These are phyloP conservation scores for Corythoichthys haematopterus DNA, from an alignment of 2,113 vertebrate genomes.

Conservation along the genomic window DNA sequence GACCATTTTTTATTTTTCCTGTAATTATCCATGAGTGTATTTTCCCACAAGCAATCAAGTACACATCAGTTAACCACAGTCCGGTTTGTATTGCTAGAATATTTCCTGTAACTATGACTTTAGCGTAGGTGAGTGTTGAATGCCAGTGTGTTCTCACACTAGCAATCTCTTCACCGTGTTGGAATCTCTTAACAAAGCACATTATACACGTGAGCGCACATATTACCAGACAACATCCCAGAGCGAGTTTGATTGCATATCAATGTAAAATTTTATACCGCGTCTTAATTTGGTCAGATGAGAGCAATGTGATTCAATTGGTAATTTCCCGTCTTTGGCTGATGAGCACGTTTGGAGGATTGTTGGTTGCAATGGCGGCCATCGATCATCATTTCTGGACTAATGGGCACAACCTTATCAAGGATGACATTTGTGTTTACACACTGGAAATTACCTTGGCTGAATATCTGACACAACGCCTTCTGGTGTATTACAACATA, in stretches of 20 bases:
- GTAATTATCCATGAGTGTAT: too few relatives aligned
- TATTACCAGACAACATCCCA: conserved; percentile 19
- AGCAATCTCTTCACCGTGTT: conserved; percentile 20
- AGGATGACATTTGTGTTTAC: conserved; percentile 55
- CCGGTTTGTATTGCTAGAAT: neutral
- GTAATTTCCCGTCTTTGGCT: conserved; percentile 26
- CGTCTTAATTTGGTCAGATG: conserved; percentile 13
- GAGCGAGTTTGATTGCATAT: conserved; percentile 38
- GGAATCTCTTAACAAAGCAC: conserved; percentile 28
- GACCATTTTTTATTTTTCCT: too few relatives aligned
- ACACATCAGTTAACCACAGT: too few relatives aligned
- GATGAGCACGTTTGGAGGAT: conserved; percentile 29
- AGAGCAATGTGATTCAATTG: conserved; percentile 31
- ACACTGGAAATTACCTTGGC: conserved; percentile 45
- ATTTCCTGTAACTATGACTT: neutral
- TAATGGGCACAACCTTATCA: conserved; percentile 47
- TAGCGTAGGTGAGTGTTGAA: neutral
- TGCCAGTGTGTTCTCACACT: neutral
- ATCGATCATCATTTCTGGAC: conserved; percentile 50
- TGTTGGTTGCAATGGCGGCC: conserved; percentile 26
- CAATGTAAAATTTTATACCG: conserved; percentile 26
- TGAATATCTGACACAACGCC: conserved; percentile 42
- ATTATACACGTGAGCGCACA: conserved; percentile 19
- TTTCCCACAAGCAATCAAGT: too few relatives aligned
- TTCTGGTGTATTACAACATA: conserved; percentile 23